A percentile compares a stretch with the other conserved stretches of the same genome.
Evolutionary conservation across 2,113 vertebrate species (phyloP).

Genomic region (Trogon surrucura): DNA sequence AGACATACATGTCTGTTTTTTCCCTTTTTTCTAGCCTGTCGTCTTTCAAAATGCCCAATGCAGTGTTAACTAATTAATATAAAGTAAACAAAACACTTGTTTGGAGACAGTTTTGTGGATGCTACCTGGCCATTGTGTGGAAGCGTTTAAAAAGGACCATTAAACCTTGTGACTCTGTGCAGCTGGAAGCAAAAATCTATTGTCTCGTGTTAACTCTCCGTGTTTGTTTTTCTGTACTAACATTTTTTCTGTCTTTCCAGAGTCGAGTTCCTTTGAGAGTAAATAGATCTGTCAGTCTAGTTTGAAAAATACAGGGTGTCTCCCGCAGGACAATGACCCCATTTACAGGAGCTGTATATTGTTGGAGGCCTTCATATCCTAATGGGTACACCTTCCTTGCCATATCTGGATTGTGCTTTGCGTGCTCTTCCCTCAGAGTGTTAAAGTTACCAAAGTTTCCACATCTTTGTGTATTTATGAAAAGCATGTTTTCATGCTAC

Average conservation of each 20-base stretch:
- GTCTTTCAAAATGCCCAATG: conserved; percentile 47
- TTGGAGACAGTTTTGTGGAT: background rate
- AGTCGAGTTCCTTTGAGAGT: background rate
- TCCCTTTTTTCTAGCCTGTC: background rate
- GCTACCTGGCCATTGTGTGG: background rate
- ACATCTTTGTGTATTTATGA: background rate
- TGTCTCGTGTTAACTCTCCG: background rate
- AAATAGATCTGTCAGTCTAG: background rate
- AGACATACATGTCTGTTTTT: background rate
- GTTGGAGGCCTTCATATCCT: background rate
- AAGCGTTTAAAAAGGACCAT: background rate
- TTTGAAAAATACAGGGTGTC: background rate
- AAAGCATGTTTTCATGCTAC: conserved; percentile 12
- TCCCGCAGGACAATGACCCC: background rate
- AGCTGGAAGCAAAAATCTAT: background rate
- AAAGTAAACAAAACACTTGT: background rate
- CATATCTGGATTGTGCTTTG: background rate
- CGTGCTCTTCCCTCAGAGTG: background rate
- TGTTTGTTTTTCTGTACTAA: background rate
- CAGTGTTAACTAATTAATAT: conserved; percentile 34
- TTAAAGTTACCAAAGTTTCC: conserved; percentile 26
- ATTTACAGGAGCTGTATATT: background rate
- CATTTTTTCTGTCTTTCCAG: background rate
- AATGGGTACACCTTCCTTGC: background rate
- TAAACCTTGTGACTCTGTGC: background rate